Evolutionary conservation across 30 jellyfish, hydroid and myxozoan genomes (phyloP), one percentile per base, ranked within the genome.

Genomic region (Nemopilema nomurai): DNA sequence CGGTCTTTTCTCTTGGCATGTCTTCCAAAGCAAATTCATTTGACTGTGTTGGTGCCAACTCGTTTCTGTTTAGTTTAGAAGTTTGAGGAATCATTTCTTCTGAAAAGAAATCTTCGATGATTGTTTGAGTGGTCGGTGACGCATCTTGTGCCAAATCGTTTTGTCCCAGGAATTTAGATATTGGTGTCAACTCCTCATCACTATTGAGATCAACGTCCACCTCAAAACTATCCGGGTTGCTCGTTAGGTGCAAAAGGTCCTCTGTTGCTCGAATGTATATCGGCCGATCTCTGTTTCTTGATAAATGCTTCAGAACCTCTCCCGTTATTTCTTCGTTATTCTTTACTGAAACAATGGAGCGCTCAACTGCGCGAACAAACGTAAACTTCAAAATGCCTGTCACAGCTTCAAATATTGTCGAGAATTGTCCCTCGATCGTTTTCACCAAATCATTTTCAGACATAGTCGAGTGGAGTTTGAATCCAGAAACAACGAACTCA

Each of bases 231-330:
- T 57, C 82, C 0, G 64, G 66, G 16, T 30, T 24, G 65, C 82
- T 71, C 23, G 32, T 71, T 0, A 25, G 66, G 66, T 71, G 82
- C 66, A 31, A 27, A n/a, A 71, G 82, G 24, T 71, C 82, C 32
- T 71, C 82, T 26, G 82, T 24, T 0, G 82, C 64, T 1, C 82
- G 24, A 1, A 71, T 71, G 82, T 71, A 71, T 29, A 71, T 71
- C 24, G 82, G 82, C 24, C 82, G 82, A 30, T 71, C 82, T 16
- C 82, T 71, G 62, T 71, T 71, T 30, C 82, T 66, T 25, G 82
- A 71, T 1, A 71, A 23, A 25, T 71, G 82, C 24, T 71, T 71
- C 82, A 71, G 23, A 1, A 71, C 82, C 17, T 71, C 82, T 27
- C 82, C 82, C 1, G 64, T 71, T 18, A 74, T 74, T 21, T 74